Evolutionary conservation across 2,888 invertebrate species (phyloP), one percentile per base, ranked within the genome.

Genomic region (Griposia aprilina): DNA sequence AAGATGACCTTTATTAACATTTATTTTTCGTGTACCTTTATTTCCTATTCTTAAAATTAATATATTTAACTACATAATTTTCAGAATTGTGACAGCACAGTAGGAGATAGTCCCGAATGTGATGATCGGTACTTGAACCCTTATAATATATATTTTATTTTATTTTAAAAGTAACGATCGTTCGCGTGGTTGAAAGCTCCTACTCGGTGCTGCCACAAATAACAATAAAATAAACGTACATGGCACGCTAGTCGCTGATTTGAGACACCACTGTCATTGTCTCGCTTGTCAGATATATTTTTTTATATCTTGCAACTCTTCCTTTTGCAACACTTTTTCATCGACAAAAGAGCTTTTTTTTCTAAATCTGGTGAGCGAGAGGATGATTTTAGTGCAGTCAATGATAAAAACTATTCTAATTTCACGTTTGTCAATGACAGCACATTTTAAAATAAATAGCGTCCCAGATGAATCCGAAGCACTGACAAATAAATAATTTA

Each of bases 191-290:
- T 81, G 72, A 81, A 81, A 79, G 90, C 94, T 96, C 92, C 96
- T 96, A 96, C 95, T 96, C 89, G 82, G 93, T 95, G 94, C 92
- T 96, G 96, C 97, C 96, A 94, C 93, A 93, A 83, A 88, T 90
- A 93, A 93, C 92, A 90, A 87, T 86, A 82, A 90, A 87, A 89
- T 93, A 93, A 95, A 94, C 92, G 94, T 96, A 96, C 95, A 95
- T 90, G 96, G 96, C 94, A 95, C 93, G 92, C 95, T 94, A 92
- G 96, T 94, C 97, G 96, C 94, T 96, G 96, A 96, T 96, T 96
- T 97, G 96, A 96, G 91, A 93, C 96, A 95, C 96, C 96, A 96
- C 96, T 92, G 85, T 92, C 96, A 95, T 95, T 94, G 88, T 94
- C 94, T 94, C 95, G 95, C 95, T 96, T 94, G 90, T 92, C 94